Base-by-base conservation (phyloP, 2,113 vertebrate species). In the Pseudonaja textilis region DNA sequence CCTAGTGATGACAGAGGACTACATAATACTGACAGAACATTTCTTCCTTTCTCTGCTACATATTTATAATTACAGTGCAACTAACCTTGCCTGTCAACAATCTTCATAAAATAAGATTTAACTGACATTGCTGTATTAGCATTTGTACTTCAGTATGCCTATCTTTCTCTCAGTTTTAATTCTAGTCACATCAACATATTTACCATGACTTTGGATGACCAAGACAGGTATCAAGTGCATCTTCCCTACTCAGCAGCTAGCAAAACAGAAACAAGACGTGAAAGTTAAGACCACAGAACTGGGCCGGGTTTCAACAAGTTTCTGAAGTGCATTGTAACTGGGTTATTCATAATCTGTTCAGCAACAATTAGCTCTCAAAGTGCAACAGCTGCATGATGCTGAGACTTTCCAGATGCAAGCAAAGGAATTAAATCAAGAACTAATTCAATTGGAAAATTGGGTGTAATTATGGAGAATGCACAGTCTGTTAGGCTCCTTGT, bases 391-490 rank as follows among this genome's bases (percentile, higher is more conserved):
- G 98, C 97, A 97, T 96, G 96, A 94, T 96, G 96, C 97, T 98
- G 97, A 98, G 96, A 96, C 96, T 98, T 95, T 98, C 98, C 98
- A 98, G 97, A 98, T 98, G 97, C 96, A 97, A 96, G 96, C 96
- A 96, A 97, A 97, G 92, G 97, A 97, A 98, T 98, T 98, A 98
- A 98, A 98, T 98, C 97, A 98, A 94, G 96, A 74, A 95, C 97
- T 98, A 98, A 98, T 97, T 98, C 97, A 98, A 97, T 98, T 98
- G 97, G 97, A 98, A 98, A 98, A 98, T 97, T 98, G 97, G 97
- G 97, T 96, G 95, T 98, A 98, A 98, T 98, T 98, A 98, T 95
- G 96, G 96, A 97, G 97, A 98, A 97, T 97, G 96, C 96, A 97
- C 97, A 97, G 96, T 97, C 98, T 98, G 97, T 97, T 97, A 97